Base-by-base conservation (phyloP, 2,888 invertebrate species). In the Dryobota labecula region DNA sequence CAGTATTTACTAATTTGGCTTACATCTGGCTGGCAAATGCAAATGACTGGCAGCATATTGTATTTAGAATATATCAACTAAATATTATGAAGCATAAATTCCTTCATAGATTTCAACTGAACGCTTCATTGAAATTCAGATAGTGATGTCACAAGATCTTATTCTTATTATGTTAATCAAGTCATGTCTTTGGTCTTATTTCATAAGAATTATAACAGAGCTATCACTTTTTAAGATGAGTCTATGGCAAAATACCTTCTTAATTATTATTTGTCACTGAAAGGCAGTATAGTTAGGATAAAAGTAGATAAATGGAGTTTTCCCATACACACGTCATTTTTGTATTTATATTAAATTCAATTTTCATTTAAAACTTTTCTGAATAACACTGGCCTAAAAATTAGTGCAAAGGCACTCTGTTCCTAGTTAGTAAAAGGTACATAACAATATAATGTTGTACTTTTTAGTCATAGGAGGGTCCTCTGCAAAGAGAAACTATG, bases 401-500 rank as follows among this genome's bases (percentile, higher is more conserved):
- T n/a, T 53, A 30, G 76, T 72, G 84, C 74, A 56, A 73, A 81
- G 78, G 81, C 83, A 83, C 83, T 74, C 24, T 11, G 51, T 64
- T 49, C 38, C 51, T 58, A 24, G 54, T 58, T 64, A 27, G 41
- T 62, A 70, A 41, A 58, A 65, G 51, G 57, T 64, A 69, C 36
- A 18, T 47, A 60, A 53, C 18, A 51, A 54, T 68, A 66, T 45
- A 67, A 56, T 43, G 36, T 73, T 70, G 33, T 65, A 70, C 33
- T 64, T 64, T 77, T 89, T 92, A 96, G 85, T 96, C 97, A 91
- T 97, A 97, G 49, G 97, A 96, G 62, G 96, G 97, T 75, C 96
- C 97, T 84, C 96, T 94, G 89, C 96, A 97, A 95, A 97, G 96
- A 73, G 97, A 96, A 70, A 96, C 96, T 85, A 97, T 95, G 86